Conservation (phyloP, 2,888 invertebrate species). For the Euproctis similis region DNA sequence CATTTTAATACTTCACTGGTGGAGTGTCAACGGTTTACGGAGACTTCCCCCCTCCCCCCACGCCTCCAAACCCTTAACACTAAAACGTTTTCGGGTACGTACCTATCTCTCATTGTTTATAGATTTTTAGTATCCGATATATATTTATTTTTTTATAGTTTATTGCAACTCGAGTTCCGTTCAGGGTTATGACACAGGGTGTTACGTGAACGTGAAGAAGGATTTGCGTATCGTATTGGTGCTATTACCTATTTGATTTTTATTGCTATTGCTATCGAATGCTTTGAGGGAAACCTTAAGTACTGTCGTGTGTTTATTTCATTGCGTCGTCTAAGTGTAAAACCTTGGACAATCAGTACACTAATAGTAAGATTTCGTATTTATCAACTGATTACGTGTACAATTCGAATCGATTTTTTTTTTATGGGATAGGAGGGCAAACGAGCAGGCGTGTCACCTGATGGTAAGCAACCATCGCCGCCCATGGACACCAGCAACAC, state of each 20-base stretch:
- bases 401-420: no score
- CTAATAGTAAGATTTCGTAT: no score
- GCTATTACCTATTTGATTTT: conserved; percentile 56
- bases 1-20: conserved; percentile 75
- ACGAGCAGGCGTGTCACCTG: no score
- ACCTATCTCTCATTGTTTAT: conserved; percentile 75
- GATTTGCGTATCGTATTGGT: no score
- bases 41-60: no score
- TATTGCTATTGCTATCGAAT: conserved; percentile 51
- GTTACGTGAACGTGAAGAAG: no score
- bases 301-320: conserved; percentile 38
- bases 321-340: conserved; percentile 20
- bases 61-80: conserved; percentile 75
- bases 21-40: conserved; percentile 74
- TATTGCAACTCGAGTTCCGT: conserved; percentile 60
- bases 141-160: conserved; percentile 73
- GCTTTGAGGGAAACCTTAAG: conserved; percentile 36
- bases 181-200: conserved; percentile 54
- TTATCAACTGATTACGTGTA: no score
- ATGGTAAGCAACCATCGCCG: no score
- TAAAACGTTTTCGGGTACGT: conserved; percentile 73
- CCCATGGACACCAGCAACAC: no score
- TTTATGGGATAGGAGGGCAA: no score
- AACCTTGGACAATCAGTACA: no score
- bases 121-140: conserved; percentile 72